phyloP scores from a whole-genome alignment of 2,797 vertebrate genomes.

The Fistularia tabacaria region DNA sequence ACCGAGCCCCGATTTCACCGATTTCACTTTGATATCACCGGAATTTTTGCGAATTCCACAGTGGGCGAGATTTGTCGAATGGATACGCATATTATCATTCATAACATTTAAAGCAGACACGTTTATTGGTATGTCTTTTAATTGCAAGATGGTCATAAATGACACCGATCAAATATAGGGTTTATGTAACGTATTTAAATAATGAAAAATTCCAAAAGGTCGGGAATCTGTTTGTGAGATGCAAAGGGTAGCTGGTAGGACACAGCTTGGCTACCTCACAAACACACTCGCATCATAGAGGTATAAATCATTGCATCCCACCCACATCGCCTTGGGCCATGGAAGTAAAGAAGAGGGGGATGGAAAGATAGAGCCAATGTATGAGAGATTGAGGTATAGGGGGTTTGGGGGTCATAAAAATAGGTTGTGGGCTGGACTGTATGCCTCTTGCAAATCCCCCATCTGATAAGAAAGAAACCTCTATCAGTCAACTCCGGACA shows the following conservation, averaged over 20 bases:
- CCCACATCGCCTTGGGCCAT: slow-evolving; percentile 45
- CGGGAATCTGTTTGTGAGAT: slow-evolving; percentile 40
- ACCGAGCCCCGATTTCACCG: no score
- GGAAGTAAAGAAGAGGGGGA: slow-evolving; percentile 46
- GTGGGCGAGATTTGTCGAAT: no score
- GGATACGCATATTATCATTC: no score
- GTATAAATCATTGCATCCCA: slow-evolving; percentile 68
- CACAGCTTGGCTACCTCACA: slow-evolving; percentile 36
- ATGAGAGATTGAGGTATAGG: slow-evolving; percentile 35
- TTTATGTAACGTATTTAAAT: slow-evolving; percentile 19
- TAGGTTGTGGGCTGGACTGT: slow-evolving; percentile 45
- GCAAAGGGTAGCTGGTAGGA: slow-evolving; percentile 38
- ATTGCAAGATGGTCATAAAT: no score
- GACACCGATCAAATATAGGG: background rate
- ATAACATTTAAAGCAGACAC: no score
- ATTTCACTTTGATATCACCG: no score
- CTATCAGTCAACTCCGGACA: slow-evolving; percentile 53
- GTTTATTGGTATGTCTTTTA: no score
- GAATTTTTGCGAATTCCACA: no score
- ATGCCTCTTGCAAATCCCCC: slow-evolving; percentile 56
- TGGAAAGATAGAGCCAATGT: slow-evolving; percentile 27
- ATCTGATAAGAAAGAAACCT: slow-evolving; percentile 60
- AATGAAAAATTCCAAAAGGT: slow-evolving; percentile 38
- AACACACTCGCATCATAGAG: slow-evolving; percentile 39
- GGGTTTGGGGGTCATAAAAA: slow-evolving; percentile 60